Base-by-base conservation (phyloP, 2,888 invertebrate species). In the Habroteleia sp. region DNA sequence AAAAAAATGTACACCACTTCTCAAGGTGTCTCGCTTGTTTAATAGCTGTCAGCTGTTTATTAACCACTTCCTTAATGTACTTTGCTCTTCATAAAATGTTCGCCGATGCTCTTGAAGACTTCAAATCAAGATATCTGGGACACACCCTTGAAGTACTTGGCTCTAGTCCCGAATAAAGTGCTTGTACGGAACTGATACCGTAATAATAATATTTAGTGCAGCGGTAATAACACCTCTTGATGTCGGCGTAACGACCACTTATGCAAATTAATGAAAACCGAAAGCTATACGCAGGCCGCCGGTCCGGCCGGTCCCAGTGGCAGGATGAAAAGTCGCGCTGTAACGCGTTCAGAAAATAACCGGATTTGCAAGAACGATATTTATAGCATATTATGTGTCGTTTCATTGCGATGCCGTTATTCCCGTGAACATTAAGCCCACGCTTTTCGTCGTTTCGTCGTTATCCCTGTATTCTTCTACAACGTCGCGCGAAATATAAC, bases 181-280 rank as follows among this genome's bases (percentile, higher is more conserved):
- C 69, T 62, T 29, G 69, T 65, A 69, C 65, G 65, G 65, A 65
- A 65, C 69, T 76, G 73, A 76, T 69, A 65, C 44, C 13, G 63
- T 68, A 76, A 75, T 76, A 73, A 74, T 74, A 75, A 77, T 77
- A 69, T 76, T 76, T 78, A 75, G 74, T 75, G 50, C 58, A 66
- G 66, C 37, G 62, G 74, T 77, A 78, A 77, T 77, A 77, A 76
- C 73, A 69, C 74, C 69, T 74, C 79, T 77, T 75, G 76, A 74
- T 74, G 75, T 66, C 56, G 62, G 25, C 58, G 75, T 77, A 80
- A 77, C 79, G 76, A 74, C 75, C 74, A 74, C 78, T 80, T 79
- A 78, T 79, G 80, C 65, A 79, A 80, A 80, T 79, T 72, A 79
- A 79, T 73, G 79, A 78, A 79, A 79, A 79, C 72, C 71, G 73